A percentile compares a stretch with the other conserved stretches of the same genome.
Evolutionary conservation across 2,888 invertebrate species (phyloP).

Genomic region (Drosophila colorata): DNA sequence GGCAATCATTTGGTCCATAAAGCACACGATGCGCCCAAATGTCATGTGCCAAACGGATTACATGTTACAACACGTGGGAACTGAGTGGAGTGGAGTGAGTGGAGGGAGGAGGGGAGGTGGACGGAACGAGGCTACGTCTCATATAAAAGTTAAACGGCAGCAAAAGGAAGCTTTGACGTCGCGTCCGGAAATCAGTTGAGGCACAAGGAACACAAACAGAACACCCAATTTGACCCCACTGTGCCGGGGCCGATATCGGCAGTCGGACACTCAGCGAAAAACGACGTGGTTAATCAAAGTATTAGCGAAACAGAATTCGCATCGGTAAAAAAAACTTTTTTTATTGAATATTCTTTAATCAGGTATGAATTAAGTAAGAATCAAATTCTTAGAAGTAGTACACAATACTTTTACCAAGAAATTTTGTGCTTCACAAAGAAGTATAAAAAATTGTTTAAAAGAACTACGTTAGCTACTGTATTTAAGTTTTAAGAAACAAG

Average conservation of each 20-base stretch:
- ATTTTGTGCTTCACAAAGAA: too few relatives aligned
- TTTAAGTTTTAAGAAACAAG: too few relatives aligned
- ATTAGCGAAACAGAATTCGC: not conserved
- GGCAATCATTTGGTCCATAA: constrained; percentile 75
- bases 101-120: not conserved
- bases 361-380: too few relatives aligned
- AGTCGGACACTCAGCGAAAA: not conserved
- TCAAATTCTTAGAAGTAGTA: too few relatives aligned
- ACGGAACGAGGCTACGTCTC: constrained; percentile 9
- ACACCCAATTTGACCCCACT: not conserved
- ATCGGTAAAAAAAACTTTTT: too few relatives aligned
- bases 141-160: constrained; percentile 60
- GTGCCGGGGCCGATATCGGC: not conserved
- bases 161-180: constrained; percentile 60
- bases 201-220: constrained; percentile 32
- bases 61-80: constrained; percentile 54
- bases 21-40: constrained; percentile 69
- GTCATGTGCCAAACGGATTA: constrained; percentile 69
- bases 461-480: too few relatives aligned
- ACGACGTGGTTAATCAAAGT: too few relatives aligned
- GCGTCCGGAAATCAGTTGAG: constrained; percentile 61
- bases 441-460: too few relatives aligned
- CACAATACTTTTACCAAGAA: too few relatives aligned
- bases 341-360: too few relatives aligned
- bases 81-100: constrained; percentile 9